phyloP scores from a whole-genome alignment of 2,888 invertebrate species.

The Plagodis dolabraria region DNA sequence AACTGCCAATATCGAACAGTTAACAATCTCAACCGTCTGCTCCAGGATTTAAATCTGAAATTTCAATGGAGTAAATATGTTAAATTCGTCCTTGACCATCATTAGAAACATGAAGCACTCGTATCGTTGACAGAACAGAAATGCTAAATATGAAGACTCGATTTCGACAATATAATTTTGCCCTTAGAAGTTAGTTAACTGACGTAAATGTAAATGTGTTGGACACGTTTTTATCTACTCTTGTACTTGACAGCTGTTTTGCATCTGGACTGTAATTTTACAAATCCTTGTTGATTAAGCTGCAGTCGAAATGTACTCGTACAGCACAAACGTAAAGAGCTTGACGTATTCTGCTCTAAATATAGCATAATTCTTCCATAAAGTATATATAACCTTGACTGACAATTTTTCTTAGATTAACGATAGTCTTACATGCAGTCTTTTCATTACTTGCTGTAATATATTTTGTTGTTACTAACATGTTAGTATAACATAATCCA shows the following conservation, averaged over 20 bases:
- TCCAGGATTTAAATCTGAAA: constrained; percentile 52
- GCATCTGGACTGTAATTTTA: constrained; percentile 15
- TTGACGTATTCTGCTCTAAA: too few species aligned
- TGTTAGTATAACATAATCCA: too few species aligned
- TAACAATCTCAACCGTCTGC: constrained; percentile 41
- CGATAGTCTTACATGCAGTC: not conserved
- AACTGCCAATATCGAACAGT: constrained; percentile 26
- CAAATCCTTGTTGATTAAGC: constrained; percentile 5
- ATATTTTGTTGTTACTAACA: too few species aligned
- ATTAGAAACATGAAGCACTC: constrained; percentile 37
- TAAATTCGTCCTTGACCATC: constrained; percentile 59
- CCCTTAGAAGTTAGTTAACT: constrained; percentile 7
- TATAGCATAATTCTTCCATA: too few species aligned
- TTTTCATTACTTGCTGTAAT: too few species aligned
- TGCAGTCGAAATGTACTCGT: constrained; percentile 1
- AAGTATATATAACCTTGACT: too few species aligned
- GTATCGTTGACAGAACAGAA: constrained; percentile 23
- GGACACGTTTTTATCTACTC: constrained; percentile 17
- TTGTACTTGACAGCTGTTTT: constrained; percentile 17
- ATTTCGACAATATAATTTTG: constrained; percentile 13
- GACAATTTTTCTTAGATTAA: not conserved
- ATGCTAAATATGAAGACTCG: constrained; percentile 20
- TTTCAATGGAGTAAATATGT: constrained; percentile 43
- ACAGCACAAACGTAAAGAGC: too few species aligned
- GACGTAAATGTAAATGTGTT: constrained; percentile 12